Conservation (phyloP, 2,888 invertebrate genomes). For the Sisyra nigra region DNA sequence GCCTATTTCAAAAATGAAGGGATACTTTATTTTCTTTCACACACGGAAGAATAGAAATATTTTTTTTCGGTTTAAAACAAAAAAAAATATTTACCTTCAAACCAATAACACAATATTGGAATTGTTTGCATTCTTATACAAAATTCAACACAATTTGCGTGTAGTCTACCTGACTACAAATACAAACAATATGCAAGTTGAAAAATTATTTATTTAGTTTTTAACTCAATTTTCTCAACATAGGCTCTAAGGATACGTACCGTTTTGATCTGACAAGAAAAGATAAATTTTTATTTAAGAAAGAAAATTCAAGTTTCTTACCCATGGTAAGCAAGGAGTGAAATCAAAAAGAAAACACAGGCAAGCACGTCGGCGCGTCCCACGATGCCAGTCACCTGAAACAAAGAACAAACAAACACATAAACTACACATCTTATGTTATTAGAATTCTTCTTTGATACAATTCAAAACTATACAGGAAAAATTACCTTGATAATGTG, state of each 20-base stretch:
- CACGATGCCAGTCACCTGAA: constrained; percentile 73
- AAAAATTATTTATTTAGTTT: neutral
- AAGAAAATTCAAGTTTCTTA: constrained; percentile 27
- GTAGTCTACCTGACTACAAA: too few species aligned
- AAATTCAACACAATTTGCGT: too few species aligned
- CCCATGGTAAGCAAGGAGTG: constrained; percentile 67
- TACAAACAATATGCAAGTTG: neutral
- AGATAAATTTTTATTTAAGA: neutral
- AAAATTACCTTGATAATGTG: too few species aligned
- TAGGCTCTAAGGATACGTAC: neutral
- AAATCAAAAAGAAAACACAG: constrained; percentile 65
- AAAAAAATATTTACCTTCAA: too few species aligned
- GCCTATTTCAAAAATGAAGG: too few species aligned
- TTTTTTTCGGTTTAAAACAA: too few species aligned
- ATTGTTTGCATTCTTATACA: too few species aligned
- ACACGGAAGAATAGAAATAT: too few species aligned
- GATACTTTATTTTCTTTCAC: too few species aligned
- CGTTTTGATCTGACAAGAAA: neutral
- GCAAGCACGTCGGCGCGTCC: constrained; percentile 78
- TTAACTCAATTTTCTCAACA: neutral
- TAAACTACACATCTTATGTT: neutral
- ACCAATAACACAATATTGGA: too few species aligned
- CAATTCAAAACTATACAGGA: too few species aligned
- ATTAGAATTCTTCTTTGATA: too few species aligned
- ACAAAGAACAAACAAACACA: constrained; percentile 14